Evolutionary conservation across 2,888 invertebrate species (phyloP), one percentile per base, ranked within the genome.

Genomic region (Laspeyria flexula): DNA sequence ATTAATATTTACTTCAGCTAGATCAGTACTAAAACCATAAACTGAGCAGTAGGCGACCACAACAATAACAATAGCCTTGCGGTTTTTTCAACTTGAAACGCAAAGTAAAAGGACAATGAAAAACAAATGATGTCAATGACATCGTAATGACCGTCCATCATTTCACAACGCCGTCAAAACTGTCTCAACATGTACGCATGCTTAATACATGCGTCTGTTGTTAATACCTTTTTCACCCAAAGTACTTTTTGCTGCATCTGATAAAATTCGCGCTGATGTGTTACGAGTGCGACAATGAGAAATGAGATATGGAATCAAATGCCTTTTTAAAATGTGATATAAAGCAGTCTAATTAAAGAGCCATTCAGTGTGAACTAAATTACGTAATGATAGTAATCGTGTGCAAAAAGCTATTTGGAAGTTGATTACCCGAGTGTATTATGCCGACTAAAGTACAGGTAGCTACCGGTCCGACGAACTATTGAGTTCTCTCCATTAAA

Each of bases 71-170:
- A n/a, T n/a, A n/a, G 18, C 51, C 46, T 52, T 77, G 79, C 67
- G 75, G 76, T 79, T 82, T 73, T 55, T 73, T 69, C 58, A 60
- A 73, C 60, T 55, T 66, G 59, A 63, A 76, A 65, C 60, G 59
- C 75, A 81, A 79, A 73, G 70, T 59, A 76, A 75, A 76, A 77
- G 73, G 73, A 52, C 55, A 55, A 64, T 50, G 56, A 77, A 80
- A 81, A 83, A 80, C 81, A 85, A 86, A 82, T 75, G 84, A 87
- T 83, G 86, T 85, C 88, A 85, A 85, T 84, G 86, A 83, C 88
- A 85, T 64, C 46, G 33, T 83, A 85, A 85, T 84, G 84, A 83
- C 79, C 79, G 80, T 81, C 79, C 82, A 79, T 86, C 83, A 82
- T 82, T 83, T 81, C 74, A 66, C 62, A 52, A 68, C 51, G 56